Evolutionary conservation across 1,140 invertebrate genomes (phyloP).

Genomic region (Leucophenga varia): DNA sequence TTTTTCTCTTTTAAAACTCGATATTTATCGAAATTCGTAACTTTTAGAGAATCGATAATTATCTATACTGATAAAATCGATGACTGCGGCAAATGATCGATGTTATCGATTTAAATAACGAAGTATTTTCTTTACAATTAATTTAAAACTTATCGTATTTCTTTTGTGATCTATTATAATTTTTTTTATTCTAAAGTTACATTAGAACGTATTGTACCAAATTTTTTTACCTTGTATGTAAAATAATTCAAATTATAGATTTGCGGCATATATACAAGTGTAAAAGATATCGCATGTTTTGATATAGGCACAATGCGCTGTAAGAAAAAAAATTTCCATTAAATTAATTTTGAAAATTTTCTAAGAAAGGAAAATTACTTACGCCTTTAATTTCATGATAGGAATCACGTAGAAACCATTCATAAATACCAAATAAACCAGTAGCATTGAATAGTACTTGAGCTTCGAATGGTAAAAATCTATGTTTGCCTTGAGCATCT

Average conservation of each 20-base stretch:
- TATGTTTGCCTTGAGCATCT: conserved; percentile 24
- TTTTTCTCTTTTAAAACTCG: too few species aligned
- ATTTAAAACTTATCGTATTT: too few species aligned
- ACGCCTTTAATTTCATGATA: conserved; percentile 30
- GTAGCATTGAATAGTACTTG: conserved; percentile 16
- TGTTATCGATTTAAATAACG: too few species aligned
- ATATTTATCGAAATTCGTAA: too few species aligned
- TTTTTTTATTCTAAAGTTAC: too few species aligned
- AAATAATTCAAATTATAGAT: conserved; percentile 30
- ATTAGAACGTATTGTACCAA: conserved; percentile 19
- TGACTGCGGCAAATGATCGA: too few species aligned
- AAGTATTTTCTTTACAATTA: too few species aligned
- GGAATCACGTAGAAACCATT: conserved; percentile 18
- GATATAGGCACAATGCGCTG: conserved; percentile 24
- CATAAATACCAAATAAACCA: too few species aligned
- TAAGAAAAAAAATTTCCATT: not conserved
- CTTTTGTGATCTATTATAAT: too few species aligned
- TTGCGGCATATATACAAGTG: conserved; percentile 1
- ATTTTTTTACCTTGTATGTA: conserved; percentile 21
- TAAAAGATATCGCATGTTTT: conserved; percentile 10
- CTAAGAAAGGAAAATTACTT: conserved; percentile 2
- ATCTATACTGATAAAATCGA: too few species aligned
- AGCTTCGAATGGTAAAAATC: conserved; percentile 29
- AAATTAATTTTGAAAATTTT: not conserved
- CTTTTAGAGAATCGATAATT: too few species aligned